phyloP scores from a whole-genome alignment of 1,140 invertebrate species.

The Hylaeus anthracinus region DNA sequence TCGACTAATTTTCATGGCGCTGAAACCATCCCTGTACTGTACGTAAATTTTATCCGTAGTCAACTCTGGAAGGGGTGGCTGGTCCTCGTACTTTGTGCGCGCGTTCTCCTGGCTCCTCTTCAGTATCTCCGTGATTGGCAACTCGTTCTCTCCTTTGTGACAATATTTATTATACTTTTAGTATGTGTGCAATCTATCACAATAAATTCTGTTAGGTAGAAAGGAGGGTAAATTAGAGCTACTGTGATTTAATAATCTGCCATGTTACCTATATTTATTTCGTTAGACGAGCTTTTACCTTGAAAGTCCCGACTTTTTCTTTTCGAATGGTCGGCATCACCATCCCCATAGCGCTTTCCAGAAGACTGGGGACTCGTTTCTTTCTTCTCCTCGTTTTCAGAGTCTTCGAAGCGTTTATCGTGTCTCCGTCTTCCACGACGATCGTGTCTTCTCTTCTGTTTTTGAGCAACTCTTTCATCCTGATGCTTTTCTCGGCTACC shows the following conservation, averaged over 20 bases:
- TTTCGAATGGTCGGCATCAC: not conserved
- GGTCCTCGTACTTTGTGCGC: constrained; percentile 72
- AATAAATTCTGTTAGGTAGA: no score
- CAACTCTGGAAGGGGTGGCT: constrained; percentile 69
- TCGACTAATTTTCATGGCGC: constrained; percentile 71
- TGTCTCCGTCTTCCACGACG: not conserved
- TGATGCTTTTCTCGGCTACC: not conserved
- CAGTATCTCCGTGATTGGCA: constrained; percentile 77
- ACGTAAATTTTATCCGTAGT: constrained; percentile 78
- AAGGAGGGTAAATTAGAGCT: no score
- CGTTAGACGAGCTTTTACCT: not conserved
- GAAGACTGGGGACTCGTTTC: not conserved
- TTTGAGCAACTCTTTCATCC: not conserved
- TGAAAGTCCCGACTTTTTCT: not conserved
- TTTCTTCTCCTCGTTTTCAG: not conserved
- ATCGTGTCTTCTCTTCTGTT: not conserved
- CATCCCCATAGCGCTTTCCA: not conserved
- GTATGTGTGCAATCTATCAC: no score
- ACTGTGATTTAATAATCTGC: no score
- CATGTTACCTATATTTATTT: no score
- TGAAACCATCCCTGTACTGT: constrained; percentile 76
- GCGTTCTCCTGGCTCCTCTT: constrained; percentile 70
- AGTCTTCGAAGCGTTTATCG: not conserved
- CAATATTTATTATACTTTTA: not conserved
- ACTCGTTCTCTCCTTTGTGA: constrained; percentile 55